A percentile compares a stretch with the other conserved stretches of the same genome.
These are phyloP conservation scores for Agonum fuliginosum DNA, from an alignment of 2,888 invertebrate species.

Conservation along the genomic window DNA sequence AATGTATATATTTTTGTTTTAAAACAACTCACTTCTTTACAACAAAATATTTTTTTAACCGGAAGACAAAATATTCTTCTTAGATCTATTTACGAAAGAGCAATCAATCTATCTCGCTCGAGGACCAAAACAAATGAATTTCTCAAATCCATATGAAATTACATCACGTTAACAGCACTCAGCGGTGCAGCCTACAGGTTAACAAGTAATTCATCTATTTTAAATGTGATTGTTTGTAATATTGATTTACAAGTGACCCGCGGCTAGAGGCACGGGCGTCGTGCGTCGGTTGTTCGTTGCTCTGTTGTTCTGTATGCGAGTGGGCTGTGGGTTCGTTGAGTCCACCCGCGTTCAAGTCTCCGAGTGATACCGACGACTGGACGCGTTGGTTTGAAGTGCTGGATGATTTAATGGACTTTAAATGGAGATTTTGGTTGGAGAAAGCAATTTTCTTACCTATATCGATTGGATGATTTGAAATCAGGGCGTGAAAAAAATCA, in stretches of 20 bases:
- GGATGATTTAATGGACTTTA: conserved; percentile 59
- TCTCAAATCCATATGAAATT: conserved; percentile 33
- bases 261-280: conserved; percentile 12
- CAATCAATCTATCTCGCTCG: background rate
- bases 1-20: background rate
- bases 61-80: background rate
- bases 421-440: too few species aligned
- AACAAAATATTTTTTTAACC: conserved; percentile 12
- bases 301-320: background rate
- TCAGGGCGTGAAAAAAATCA: too few species aligned
- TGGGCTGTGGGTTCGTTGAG: conserved; percentile 28
- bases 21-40: background rate
- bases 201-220: conserved; percentile 51
- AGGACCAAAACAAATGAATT: conserved; percentile 25
- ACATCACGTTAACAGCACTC: conserved; percentile 40
- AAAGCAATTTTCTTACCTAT: too few species aligned
- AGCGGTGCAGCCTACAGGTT: conserved; percentile 28
- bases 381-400: background rate
- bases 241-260: conserved; percentile 51
- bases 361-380: background rate
- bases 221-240: conserved; percentile 55
- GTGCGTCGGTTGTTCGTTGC: background rate
- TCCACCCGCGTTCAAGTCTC: conserved; percentile 48
- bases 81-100: conserved; percentile 9
- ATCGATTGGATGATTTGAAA: too few species aligned